Evolutionary conservation across 2,888 invertebrate genomes (phyloP).

Genomic region (Drosophila paranaensis): DNA sequence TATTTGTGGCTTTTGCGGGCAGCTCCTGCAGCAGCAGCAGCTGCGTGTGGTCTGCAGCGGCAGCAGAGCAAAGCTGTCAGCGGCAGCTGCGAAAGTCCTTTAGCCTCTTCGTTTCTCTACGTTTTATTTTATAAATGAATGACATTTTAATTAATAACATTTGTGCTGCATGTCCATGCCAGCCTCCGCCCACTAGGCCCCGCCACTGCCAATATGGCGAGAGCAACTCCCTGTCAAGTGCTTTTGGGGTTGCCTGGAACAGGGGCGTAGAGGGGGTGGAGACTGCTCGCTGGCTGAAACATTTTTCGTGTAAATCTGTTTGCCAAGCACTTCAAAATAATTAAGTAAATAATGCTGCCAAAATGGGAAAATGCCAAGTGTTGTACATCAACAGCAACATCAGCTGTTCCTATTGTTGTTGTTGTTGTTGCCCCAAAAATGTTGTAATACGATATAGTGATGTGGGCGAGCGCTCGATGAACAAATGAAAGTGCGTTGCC

Average conservation of each 20-base stretch:
- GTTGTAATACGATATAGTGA: conserved; percentile 68
- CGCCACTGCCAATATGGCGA: not conserved
- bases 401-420: conserved; percentile 29
- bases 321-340: conserved; percentile 78
- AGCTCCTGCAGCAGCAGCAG: conserved; percentile 33
- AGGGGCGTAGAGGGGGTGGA: not conserved
- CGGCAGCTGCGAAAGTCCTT: conserved; percentile 72
- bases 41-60: conserved; percentile 65
- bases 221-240: conserved; percentile 22
- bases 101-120: not conserved
- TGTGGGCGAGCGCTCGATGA: conserved; percentile 49
- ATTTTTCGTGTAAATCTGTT: conserved; percentile 80
- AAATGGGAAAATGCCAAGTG: conserved; percentile 56
- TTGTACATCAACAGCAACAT: conserved; percentile 22
- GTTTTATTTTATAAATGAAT: conserved; percentile 68
- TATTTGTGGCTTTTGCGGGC: conserved; percentile 72
- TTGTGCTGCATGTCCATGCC: conserved; percentile 57
- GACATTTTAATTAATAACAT: conserved; percentile 84
- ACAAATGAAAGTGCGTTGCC: conserved; percentile 12
- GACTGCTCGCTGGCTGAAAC: conserved; percentile 57
- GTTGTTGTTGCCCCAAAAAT: conserved; percentile 22
- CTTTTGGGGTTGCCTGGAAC: conserved; percentile 4
- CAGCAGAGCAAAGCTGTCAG: conserved; percentile 65
- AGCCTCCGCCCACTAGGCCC: not conserved
- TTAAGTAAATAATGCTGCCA: conserved; percentile 75